Evolutionary conservation across 64 coral and sea anemone species (phyloP).

Genomic region (Montipora capricornis): DNA sequence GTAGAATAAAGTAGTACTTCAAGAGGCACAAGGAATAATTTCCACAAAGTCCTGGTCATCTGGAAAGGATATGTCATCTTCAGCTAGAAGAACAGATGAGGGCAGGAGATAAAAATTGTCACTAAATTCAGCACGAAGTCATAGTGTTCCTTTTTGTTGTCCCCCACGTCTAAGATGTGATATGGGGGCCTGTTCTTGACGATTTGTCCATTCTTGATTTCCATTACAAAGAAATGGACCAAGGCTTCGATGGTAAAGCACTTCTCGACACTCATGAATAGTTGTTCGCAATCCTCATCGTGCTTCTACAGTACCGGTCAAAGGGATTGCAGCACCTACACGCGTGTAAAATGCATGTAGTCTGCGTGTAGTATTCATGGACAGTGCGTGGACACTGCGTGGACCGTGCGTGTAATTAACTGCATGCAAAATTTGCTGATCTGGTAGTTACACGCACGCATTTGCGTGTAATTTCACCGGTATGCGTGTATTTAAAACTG

Average conservation of each 20-base stretch:
- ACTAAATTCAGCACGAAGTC: not conserved
- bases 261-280: not conserved
- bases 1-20: slow-evolving; percentile 24
- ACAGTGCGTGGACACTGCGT: too few relatives aligned
- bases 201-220: not conserved
- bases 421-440: too few relatives aligned
- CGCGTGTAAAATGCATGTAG: too few relatives aligned
- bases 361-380: too few relatives aligned
- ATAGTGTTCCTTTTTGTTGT: slow-evolving; percentile 7
- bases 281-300: not conserved
- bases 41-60: not conserved
- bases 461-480: too few relatives aligned
- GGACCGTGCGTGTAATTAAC: too few relatives aligned
- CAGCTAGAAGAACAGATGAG: not conserved
- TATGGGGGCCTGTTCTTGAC: slow-evolving; percentile 22
- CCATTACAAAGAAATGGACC: not conserved
- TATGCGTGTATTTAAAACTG: too few relatives aligned
- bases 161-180: slow-evolving; percentile 8
- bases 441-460: too few relatives aligned
- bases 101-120: slow-evolving; percentile 9
- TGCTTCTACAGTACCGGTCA: not conserved
- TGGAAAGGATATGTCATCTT: not conserved
- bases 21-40: slow-evolving; percentile 33
- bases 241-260: not conserved
- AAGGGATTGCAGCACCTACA: too few relatives aligned